phyloP scores from a whole-genome alignment of 2,113 vertebrate genomes.

The Nettapus auritus region DNA sequence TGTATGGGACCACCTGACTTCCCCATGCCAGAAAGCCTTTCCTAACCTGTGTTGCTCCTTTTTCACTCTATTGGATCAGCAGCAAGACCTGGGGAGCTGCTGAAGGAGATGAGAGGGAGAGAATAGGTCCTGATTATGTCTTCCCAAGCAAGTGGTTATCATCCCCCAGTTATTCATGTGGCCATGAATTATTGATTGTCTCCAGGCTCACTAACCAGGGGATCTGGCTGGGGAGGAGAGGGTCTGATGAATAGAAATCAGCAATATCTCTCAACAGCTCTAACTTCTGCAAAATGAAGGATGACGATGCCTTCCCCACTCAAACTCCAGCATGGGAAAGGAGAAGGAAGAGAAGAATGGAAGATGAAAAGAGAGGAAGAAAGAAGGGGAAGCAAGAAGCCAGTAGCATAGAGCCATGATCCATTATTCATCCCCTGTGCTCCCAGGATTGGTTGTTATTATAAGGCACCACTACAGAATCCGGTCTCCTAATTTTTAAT shows the following conservation, averaged over 20 bases:
- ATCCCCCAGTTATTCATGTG: slow-evolving; percentile 73
- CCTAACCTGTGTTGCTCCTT: neutral
- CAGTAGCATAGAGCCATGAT: slow-evolving; percentile 29
- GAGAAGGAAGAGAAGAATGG: slow-evolving; percentile 8
- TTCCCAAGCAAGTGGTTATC: slow-evolving; percentile 78
- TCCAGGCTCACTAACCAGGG: slow-evolving; percentile 81
- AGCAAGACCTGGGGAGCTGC: neutral
- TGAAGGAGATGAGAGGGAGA: neutral
- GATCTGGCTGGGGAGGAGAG: slow-evolving; percentile 71
- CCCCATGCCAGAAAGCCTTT: neutral
- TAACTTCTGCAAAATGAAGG: slow-evolving; percentile 63
- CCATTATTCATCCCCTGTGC: slow-evolving; percentile 72
- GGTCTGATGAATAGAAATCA: slow-evolving; percentile 81
- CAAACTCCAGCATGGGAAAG: neutral
- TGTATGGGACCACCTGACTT: neutral
- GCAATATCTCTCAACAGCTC: slow-evolving; percentile 77
- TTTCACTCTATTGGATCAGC: neutral
- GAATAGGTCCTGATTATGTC: slow-evolving; percentile 77
- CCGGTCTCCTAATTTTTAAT: slow-evolving; percentile 78
- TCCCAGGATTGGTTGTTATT: slow-evolving; percentile 65
- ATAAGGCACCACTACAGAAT: slow-evolving; percentile 40
- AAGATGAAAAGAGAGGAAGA: slow-evolving; percentile 59
- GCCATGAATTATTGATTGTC: slow-evolving; percentile 89
- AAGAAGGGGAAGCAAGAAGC: slow-evolving; percentile 39
- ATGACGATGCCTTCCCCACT: slow-evolving; percentile 36